Conservation (phyloP, 1,140 invertebrate species). For the Drosophila sproati region DNA sequence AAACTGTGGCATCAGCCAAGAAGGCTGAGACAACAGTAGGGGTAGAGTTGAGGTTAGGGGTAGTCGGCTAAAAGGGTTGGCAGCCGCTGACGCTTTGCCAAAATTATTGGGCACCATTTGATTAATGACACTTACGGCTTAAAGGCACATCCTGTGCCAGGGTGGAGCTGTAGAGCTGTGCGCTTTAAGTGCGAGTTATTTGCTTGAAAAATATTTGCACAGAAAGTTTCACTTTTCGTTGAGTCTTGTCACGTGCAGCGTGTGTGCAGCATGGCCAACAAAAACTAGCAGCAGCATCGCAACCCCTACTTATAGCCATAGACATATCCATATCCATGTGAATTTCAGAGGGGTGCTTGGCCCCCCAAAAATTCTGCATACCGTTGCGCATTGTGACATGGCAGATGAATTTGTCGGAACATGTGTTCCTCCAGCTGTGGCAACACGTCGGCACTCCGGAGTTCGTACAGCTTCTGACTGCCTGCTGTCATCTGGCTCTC, state of each 20-base stretch:
- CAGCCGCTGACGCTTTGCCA: conserved; percentile 40
- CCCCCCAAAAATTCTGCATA: conserved; percentile 67
- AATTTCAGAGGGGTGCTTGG: conserved; percentile 40
- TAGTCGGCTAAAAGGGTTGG: conserved; percentile 37
- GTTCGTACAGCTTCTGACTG: not conserved
- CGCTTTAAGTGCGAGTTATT: conserved; percentile 46
- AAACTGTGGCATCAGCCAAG: conserved; percentile 15
- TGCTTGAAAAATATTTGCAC: conserved; percentile 66
- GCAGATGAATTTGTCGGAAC: conserved; percentile 83
- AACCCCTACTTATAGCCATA: not conserved
- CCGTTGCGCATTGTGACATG: conserved; percentile 82
- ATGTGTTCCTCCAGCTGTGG: conserved; percentile 77
- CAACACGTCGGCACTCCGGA: conserved; percentile 21
- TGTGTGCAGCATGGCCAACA: conserved; percentile 47
- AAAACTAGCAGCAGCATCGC: conserved; percentile 17
- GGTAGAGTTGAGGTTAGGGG: not conserved
- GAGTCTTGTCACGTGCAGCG: conserved; percentile 75
- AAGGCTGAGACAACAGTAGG: not conserved
- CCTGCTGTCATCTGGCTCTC: not conserved
- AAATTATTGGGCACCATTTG: conserved; percentile 77
- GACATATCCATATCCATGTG: conserved; percentile 32
- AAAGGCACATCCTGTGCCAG: not conserved
- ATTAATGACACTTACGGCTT: conserved; percentile 72
- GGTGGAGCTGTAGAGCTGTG: not conserved
- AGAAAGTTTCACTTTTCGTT: conserved; percentile 75